Evolutionary conservation across 2,888 invertebrate genomes (phyloP).

Genomic region (Drosophila anomalipes): DNA sequence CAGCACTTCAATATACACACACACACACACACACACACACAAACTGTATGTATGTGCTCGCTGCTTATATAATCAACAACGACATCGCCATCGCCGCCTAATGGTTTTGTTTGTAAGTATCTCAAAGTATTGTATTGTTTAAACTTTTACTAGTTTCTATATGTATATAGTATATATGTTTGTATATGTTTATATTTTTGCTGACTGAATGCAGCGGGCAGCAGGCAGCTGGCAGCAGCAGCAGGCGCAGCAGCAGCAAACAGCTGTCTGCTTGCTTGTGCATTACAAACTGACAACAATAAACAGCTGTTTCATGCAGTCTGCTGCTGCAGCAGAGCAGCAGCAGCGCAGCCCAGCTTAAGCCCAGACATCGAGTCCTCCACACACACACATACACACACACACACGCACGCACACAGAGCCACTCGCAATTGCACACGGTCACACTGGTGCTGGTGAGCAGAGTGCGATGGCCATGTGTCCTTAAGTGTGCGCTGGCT

Average conservation of each 20-base stretch:
- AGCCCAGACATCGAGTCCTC: slow-evolving; percentile 54
- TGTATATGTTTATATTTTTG: slow-evolving; percentile 10
- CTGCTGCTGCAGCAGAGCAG: slow-evolving; percentile 29
- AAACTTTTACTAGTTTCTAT: slow-evolving; percentile 63
- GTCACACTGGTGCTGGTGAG: slow-evolving; percentile 12
- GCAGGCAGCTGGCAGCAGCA: slow-evolving; percentile 1
- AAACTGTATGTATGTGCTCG: slow-evolving; percentile 25
- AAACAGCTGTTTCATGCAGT: slow-evolving; percentile 67
- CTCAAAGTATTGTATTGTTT: slow-evolving; percentile 61
- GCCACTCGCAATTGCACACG: slow-evolving; percentile 6
- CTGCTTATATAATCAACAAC: slow-evolving; percentile 73
- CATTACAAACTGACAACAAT: slow-evolving; percentile 48
- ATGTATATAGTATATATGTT: slow-evolving; percentile 1
- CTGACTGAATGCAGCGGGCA: slow-evolving; percentile 22
- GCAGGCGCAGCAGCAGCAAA: slow-evolving; percentile 33
- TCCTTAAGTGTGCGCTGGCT: slow-evolving; percentile 64
- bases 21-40: slow-evolving; percentile 9
- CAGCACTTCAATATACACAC: slow-evolving; percentile 21
- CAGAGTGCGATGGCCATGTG: slow-evolving; percentile 52
- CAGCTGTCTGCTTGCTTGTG: slow-evolving; percentile 42
- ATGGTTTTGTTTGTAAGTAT: slow-evolving; percentile 78
- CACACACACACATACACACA: slow-evolving; percentile 10
- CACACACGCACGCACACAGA: slow-evolving; percentile 11
- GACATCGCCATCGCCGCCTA: slow-evolving; percentile 59
- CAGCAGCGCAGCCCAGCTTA: slow-evolving; percentile 36